Percentiles rank a stretch among this genome's conserved stretches.
phyloP scores from a whole-genome alignment of 2,113 vertebrate genomes.

The Peromyscus californicus region DNA sequence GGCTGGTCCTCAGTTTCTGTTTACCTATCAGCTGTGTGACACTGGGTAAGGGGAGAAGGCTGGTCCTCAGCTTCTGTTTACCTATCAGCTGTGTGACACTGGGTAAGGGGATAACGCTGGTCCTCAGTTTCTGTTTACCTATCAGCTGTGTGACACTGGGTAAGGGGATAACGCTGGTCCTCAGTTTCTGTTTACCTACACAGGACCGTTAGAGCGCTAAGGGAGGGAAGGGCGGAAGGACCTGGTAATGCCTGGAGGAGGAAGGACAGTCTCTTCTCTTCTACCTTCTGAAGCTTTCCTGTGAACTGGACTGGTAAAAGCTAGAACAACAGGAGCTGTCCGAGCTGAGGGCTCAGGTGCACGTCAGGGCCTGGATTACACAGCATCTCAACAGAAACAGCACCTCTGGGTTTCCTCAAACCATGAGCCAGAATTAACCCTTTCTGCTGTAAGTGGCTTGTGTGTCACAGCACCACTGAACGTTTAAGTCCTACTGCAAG shows the following conservation, averaged over 20 bases:
- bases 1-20: too few species aligned
- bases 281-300: background rate
- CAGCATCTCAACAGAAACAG: background rate
- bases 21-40: too few species aligned
- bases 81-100: background rate
- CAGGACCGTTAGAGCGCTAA: background rate
- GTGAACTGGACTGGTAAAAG: background rate
- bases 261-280: background rate
- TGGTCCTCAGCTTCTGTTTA: too few species aligned
- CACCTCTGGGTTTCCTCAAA: background rate
- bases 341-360: background rate
- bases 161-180: too few species aligned
- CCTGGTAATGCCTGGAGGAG: background rate
- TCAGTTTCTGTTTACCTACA: background rate
- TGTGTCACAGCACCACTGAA: background rate
- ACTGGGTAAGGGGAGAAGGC: too few species aligned
- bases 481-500: background rate
- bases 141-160: too few species aligned
- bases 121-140: background rate
- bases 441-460: background rate
- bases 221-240: background rate
- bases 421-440: background rate
- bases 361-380: background rate
- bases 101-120: background rate
- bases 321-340: background rate